Base-by-base conservation (phyloP, 2,888 invertebrate species). In the Idaea straminata region DNA sequence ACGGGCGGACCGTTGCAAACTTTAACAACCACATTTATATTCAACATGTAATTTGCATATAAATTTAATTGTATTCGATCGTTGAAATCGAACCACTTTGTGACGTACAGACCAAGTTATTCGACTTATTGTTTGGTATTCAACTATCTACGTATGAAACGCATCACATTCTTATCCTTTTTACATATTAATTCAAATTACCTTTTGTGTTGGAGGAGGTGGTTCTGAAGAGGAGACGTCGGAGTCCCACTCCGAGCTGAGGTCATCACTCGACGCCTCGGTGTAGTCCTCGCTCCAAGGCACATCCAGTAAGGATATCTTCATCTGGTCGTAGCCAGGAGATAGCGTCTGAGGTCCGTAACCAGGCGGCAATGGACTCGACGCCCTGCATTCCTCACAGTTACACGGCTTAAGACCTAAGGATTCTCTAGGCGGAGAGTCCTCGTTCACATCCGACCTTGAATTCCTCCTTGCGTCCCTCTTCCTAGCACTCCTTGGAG, bases 221-320 rank as follows among this genome's bases (percentile, higher is more conserved):
- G 89, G 88, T 36, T 88, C 84, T 1, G 91, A 91, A 64, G 95
- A 95, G 15, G 95, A 94, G 6, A 95, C 96, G 86, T 97, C 97
- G 2, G 97, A 97, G 83, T 98, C 97, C 97, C 98, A 98, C 82
- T 98, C 98, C 15, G 97, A 97, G 84, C 97, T 97, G 69, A 98
- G 94, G 86, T 98, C 98, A 85, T 98, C 98, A 82, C 97, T 97
- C 74, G 97, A 97, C n/a, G 97, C 96, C 80, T 97, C 97, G 15
- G 97, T 97, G 85, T 96, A 98, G 80, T 98, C 98, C 70, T 95
- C 91, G 38, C 94, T 94, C 92, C 95, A 94, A 0, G 96, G 96
- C 73, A 97, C 97, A 80, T 96, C 95, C 72, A 97, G 86, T 64
- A 97, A 86, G 35, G 96, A 96, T 77, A 94, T 95, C 77, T 96